Base-by-base conservation (phyloP, 37 sponge, comb jelly and placozoan genomes). In the Corticium candelabrum region DNA sequence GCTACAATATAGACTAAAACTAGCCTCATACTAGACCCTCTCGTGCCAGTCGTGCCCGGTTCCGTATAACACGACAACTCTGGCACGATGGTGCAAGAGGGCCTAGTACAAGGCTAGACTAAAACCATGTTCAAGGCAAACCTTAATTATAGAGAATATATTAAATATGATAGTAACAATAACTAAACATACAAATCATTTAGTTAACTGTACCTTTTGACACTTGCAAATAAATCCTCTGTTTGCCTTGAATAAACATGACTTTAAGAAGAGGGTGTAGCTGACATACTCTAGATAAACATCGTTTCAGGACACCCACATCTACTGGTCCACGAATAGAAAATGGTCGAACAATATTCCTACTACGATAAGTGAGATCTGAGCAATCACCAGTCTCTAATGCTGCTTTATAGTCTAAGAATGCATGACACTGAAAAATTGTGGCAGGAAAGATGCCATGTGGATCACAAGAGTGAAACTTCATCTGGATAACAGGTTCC, bases 281-380 rank as follows among this genome's bases (percentile, higher is more conserved):
- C 4, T 41, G 77, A 33, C 75, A 82, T 11, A 88, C 87, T 34
- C 75, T 36, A 35, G 83, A 41, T 21, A 92, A 7, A 3, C 87
- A 86, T 37, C 38, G 62, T 1, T 36, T 27, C 11, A 92, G 79
- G 33, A 88, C 33, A 2, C 85, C 39, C 41, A 40, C 77, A 67
- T 92, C 84, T 40, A 92, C 84, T 30, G 86, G 89, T 2, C 93
- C 93, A 67, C 83, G 87, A 3, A 92, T 79, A 7, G 41, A 32
- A 38, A 89, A 86, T 2, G 62, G 86, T 35, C 93, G 79, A 41
- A 92, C 93, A 39, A 92, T 76, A 39, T 92, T 92, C 57, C 88
- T 77, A 40, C 81, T 84, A 50, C 89, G 40, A 21, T 76, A 21
- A 50, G 81, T 82, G 1, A 86, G 68, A 7, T 84, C 89, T 2